Evolutionary conservation across 2,797 vertebrate genomes (phyloP).

Genomic region (Pseudochirops cupreus): DNA sequence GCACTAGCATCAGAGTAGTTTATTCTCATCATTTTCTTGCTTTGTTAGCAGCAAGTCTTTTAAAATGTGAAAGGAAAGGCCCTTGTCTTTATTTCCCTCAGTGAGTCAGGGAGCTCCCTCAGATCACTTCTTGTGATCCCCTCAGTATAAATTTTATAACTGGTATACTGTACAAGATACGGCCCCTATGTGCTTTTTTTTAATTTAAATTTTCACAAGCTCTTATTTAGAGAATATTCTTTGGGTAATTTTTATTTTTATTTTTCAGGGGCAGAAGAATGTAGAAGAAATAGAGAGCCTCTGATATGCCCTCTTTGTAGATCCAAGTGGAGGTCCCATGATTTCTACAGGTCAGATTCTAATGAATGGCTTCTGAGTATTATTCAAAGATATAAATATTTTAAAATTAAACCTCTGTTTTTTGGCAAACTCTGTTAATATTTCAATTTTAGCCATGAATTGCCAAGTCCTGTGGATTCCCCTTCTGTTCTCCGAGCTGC

Average conservation of each 20-base stretch:
- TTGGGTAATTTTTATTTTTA: background rate
- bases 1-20: background rate
- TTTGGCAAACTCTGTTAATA: background rate
- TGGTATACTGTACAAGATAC: background rate
- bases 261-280: constrained; percentile 93
- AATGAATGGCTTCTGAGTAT: constrained; percentile 30
- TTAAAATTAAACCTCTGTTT: constrained; percentile 1
- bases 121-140: background rate
- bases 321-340: constrained; percentile 93
- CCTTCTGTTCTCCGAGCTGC: constrained; percentile 83
- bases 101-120: background rate
- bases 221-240: background rate
- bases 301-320: constrained; percentile 94
- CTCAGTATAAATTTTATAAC: background rate
- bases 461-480: constrained; percentile 88
- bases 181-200: background rate
- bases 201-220: constrained; percentile 18
- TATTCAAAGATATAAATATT: constrained; percentile 33
- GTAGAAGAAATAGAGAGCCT: constrained; percentile 91
- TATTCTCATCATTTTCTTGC: background rate
- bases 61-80: background rate
- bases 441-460: constrained; percentile 87
- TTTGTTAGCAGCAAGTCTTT: background rate
- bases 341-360: constrained; percentile 90
- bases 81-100: background rate